A percentile compares a stretch with the other conserved stretches of the same genome.
Evolutionary conservation across 2,113 vertebrate species (phyloP).

Genomic region (Salvelinus alpinus): DNA sequence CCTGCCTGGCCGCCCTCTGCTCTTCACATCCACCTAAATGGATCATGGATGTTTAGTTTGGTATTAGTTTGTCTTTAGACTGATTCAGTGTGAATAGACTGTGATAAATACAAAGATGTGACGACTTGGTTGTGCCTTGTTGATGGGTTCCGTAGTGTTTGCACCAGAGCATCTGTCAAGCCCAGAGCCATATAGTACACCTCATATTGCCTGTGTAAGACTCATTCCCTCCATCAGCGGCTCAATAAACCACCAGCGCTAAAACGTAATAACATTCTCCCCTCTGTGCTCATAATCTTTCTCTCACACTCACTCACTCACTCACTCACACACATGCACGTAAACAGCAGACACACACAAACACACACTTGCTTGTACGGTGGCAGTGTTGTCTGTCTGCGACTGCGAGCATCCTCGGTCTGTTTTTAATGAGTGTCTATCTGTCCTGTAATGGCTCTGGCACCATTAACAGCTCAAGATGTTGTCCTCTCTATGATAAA

Average conservation of each 20-base stretch:
- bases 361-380: background rate
- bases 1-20: background rate
- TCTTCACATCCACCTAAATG: background rate
- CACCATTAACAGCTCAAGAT: slow-evolving; percentile 17
- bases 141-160: background rate
- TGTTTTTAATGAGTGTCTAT: background rate
- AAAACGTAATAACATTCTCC: background rate
- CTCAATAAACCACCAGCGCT: background rate
- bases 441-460: background rate
- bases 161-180: background rate
- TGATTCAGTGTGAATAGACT: background rate
- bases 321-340: background rate
- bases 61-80: background rate
- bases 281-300: background rate
- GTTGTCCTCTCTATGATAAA: background rate
- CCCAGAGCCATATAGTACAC: background rate
- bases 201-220: background rate
- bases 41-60: background rate
- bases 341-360: background rate
- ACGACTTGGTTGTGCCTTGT: background rate
- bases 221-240: background rate
- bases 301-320: slow-evolving; percentile 5
- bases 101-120: background rate
- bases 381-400: background rate
- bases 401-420: background rate